Evolutionary conservation across 2,888 invertebrate genomes (phyloP).

Genomic region (Lampropteryx suffumata): DNA sequence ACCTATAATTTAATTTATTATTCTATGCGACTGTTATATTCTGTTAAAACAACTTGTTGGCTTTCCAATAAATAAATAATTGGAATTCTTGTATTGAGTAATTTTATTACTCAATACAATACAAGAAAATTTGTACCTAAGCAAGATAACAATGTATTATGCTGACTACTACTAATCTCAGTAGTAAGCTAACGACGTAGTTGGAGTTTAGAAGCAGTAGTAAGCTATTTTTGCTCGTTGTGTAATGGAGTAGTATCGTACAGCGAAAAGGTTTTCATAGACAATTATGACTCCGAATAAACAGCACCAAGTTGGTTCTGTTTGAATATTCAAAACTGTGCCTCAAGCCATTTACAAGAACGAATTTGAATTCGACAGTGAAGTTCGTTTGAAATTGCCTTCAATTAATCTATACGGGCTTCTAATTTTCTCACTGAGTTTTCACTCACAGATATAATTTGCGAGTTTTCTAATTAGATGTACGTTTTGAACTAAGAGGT

Average conservation of each 20-base stretch:
- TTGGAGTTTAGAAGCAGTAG: neutral
- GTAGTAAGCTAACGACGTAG: too few species aligned
- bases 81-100: too few species aligned
- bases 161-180: too few species aligned
- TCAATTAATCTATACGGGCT: constrained; percentile 35
- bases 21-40: too few species aligned
- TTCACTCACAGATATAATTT: constrained; percentile 6
- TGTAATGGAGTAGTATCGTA: constrained; percentile 15
- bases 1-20: too few species aligned
- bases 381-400: constrained; percentile 38
- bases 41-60: too few species aligned
- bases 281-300: constrained; percentile 37
- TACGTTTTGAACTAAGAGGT: neutral
- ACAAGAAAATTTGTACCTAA: too few species aligned
- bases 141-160: too few species aligned
- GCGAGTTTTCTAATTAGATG: constrained; percentile 9
- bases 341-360: constrained; percentile 39
- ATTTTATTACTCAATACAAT: too few species aligned
- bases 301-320: constrained; percentile 33
- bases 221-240: neutral
- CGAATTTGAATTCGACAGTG: constrained; percentile 40
- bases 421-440: constrained; percentile 22
- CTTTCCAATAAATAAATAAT: too few species aligned
- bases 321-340: constrained; percentile 47
- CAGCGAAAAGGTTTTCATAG: constrained; percentile 27